Base-by-base conservation (phyloP, 2,888 invertebrate genomes). In the Cephus nigrinus region DNA sequence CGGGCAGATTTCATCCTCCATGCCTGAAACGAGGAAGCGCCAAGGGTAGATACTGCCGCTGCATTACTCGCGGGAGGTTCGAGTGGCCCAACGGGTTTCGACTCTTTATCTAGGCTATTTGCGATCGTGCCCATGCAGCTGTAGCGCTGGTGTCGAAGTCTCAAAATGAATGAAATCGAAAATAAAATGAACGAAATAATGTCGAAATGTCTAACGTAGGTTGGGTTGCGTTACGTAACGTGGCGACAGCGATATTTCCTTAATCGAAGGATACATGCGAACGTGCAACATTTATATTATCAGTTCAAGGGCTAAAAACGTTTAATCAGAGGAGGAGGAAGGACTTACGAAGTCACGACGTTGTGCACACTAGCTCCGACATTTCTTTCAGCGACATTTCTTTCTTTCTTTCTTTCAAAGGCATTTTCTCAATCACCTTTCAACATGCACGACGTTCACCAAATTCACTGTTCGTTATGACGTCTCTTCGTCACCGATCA, bases 1-100 rank as follows among this genome's bases (percentile, higher is more conserved):
- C 72, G 98, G 98, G 93, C 98, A 98, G 91, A 98, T 98, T 92
- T 98, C 98, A 90, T 98, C 98, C 91, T 98, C 97, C 96, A 97
- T 97, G 91, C 97, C 97, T 96, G 93, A 80, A 92, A 89, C 84
- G 80, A 83, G 82, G 80, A 80, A 68, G 80, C 82, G 78, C 77
- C 79, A 84, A 79, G 86, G 88, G 88, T 90, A 90, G 90, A 90
- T 83, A 85, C 84, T 85, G 84, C 81, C 75, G 55, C 40, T 77
- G 40, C 34, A 55, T 75, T 77, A 69, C 36, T n/a, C 5, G 69
- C 15, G 0, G 30, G 30, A 30, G 15, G 69, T 69, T 12, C 69
- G 69, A 69, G 5, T 30, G 12, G 0, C 12, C 69, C 15, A 69
- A 69, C 15, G 12, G 69, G 11, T 15, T n/a, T 5, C 23, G 4